Evolutionary conservation across 2,888 invertebrate genomes (phyloP), one percentile per base, ranked within the genome.

Genomic region (Pseudococcus viburni): DNA sequence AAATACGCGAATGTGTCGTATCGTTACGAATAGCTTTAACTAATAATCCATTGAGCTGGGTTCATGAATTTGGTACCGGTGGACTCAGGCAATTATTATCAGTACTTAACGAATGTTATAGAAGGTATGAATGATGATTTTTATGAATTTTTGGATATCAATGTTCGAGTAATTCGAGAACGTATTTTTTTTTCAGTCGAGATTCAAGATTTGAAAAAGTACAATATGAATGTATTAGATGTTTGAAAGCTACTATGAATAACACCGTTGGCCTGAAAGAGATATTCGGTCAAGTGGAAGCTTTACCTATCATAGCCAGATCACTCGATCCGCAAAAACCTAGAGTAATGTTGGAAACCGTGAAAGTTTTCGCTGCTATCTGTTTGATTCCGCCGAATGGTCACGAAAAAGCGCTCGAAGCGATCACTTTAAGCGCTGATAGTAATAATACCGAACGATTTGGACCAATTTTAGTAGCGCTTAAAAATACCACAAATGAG

Each of bases 1-100:
- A 98, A 92, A 94, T 97, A 64, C 95, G 96, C 91, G 94, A 94
- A 89, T 96, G 98, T 90, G 93, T 98, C 84, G 97, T 97, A 91
- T 97, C 97, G 73, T 93, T 99, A 4, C 93, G 98, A 90, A 97
- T 99, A 91, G 97, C 98, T 0, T 93, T 99, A 85, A 98, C 98
- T 3, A 98, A 97, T 92, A 98, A 99, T 92, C 95, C 98, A 0
- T 93, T 99, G 88, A 97, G 97, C 88, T 99, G 98, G 98, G 96
- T 98, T 39, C 95, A 96, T 91, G 98, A 98, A 89, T 99, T 99
- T 91, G 98, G 98, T 0, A 94, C 95, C 48, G 94, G 95, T 90
- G 99, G 98, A 46, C 94, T 98, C 73, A 95, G 95, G 91, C 94
- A 94, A 90, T 93, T 99, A 89, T 93, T 98, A 85, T 94, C 94